phyloP scores from a whole-genome alignment of 2,888 invertebrate genomes.

The Deladenus siricidicola region DNA sequence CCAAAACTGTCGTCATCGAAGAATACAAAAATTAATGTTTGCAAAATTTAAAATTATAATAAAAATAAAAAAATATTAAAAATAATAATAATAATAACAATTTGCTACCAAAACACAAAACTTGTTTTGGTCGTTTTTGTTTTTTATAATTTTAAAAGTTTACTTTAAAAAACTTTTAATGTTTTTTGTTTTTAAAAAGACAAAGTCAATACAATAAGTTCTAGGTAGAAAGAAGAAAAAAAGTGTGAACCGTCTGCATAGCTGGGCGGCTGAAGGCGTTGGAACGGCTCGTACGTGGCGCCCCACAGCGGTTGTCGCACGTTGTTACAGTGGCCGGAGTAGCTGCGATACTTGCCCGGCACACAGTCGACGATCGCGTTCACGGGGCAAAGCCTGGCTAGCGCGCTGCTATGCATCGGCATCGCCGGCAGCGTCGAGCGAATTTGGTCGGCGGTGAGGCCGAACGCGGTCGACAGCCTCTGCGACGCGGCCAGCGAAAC shows the following conservation, averaged over 20 bases:
- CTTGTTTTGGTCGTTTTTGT: too few species aligned
- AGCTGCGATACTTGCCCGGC: slow-evolving; percentile 49
- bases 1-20: too few species aligned
- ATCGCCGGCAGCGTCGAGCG: slow-evolving; percentile 27
- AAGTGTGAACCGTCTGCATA: slow-evolving; percentile 51
- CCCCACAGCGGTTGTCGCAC: slow-evolving; percentile 49
- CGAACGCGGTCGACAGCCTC: background rate
- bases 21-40: too few species aligned
- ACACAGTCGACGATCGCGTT: slow-evolving; percentile 49
- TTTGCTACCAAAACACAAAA: too few species aligned
- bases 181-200: background rate
- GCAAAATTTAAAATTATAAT: too few species aligned
- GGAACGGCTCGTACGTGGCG: slow-evolving; percentile 47
- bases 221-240: background rate
- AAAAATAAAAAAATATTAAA: too few species aligned
- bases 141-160: too few species aligned
- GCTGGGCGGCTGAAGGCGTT: slow-evolving; percentile 40
- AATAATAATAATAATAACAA: too few species aligned
- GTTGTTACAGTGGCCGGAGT: slow-evolving; percentile 53
- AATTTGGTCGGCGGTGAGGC: slow-evolving; percentile 24
- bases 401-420: slow-evolving; percentile 31
- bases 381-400: slow-evolving; percentile 44
- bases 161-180: too few species aligned
- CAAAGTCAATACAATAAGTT: background rate
- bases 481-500: slow-evolving; percentile 38